Evolutionary conservation across 2,797 vertebrate species (phyloP), one percentile per base, ranked within the genome.

Genomic region (Triplophysa bombifrons): DNA sequence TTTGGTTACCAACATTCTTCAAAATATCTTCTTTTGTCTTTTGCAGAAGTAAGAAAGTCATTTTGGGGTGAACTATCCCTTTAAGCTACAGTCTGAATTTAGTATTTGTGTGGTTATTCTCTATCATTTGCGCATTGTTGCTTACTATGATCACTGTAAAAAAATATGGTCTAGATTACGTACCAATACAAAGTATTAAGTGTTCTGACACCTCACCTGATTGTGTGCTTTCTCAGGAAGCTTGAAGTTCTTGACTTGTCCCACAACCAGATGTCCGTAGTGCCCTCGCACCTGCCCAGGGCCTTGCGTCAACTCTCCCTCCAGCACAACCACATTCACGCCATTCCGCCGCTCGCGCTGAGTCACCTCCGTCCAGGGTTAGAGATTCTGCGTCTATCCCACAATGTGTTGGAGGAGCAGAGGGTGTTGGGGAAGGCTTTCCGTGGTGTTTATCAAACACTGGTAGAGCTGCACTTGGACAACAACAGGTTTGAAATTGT

Each of bases 161-260:
- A 41, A 41, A 41, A 41, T 11, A 41, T 41, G 2, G 9, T 41
- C 10, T 2, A 10, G 41, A 41, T 11, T 41, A 41, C 10, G 2
- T 41, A 41, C 34, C 41, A 41, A 10, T 41, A 41, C 41, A 41
- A 9, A 41, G 41, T 41, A 41, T 11, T 11, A 41, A 11, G 10
- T 41, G 9, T 41, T 30, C n/a, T 20, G 11, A 55, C 22, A 63
- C 11, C 12, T 10, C 10, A 38, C 17, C 20, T 64, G 5, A 46
- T 55, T 69, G 8, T 55, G 63, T 78, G 27, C 56, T 44, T 70
- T 80, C 67, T 30, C 85, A 95, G 95, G 79, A 92, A 91, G 5
- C 85, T 96, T 86, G 92, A 95, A 82, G 67, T 82, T 9, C 84
- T 96, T 74, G 89, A 94, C 78, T 80, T 96, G 80, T 96, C 94